Base-by-base conservation (phyloP, 2,888 invertebrate species). In the Ditylenchus weischeri region DNA sequence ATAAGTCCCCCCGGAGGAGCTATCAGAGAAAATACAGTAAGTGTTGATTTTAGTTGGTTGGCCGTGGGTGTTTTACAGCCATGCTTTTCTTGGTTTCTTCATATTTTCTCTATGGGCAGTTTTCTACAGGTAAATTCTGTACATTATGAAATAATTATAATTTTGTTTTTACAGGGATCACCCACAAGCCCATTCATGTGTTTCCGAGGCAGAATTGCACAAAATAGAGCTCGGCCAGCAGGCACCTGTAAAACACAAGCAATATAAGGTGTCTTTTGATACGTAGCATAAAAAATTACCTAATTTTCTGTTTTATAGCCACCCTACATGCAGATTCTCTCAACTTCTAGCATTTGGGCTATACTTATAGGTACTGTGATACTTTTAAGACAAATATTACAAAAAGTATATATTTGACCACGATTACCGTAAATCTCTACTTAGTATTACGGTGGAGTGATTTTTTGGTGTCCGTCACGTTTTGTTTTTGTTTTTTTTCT, bases 51-150 rank as follows among this genome's bases (percentile, higher is more conserved):
- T 57, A 75, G 76, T 76, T 19, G 74, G 76, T 18, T 78, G 78
- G 78, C 76, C 76, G 8, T 68, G 69, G 62, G 76, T 76, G 0
- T 76, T 76, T 69, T 78, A 72, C 58, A 58, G 75, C 21, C 76
- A 76, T 66, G 75, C 74, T 4, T 62, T 66, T 15, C 68, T 76
- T 36, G 66, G 70, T 29, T 75, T 64, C 38, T 18, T 29, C 19
- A n/a, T 64, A n/a, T 64, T 38, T 54, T 19, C 54, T 35, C 51
- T 49, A 13, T 64, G 64, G 64, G 62, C 66, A 54, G 54, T 66
- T 0, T 66, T 66, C 29, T 66, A 61, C 29, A 48, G 62, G 23
- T 43, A n/a, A n/a, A n/a, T n/a, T n/a, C n/a, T n/a, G n/a, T n/a
- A n/a, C n/a, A n/a, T n/a, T n/a, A n/a, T n/a, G n/a, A n/a, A n/a